phyloP scores from a whole-genome alignment of 2,113 vertebrate species.

The Mus musculus region GRCm39 chr13:39809001-39809500 shows the following conservation, averaged over 20 bases:
- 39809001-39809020: neutral
- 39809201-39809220: neutral
- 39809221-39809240: neutral
- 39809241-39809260: no score
- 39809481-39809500: neutral
- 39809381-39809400: no score
- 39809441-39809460: neutral
- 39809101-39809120: fast-evolving
- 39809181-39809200: neutral
- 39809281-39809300: neutral
- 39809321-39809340: neutral
- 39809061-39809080: neutral
- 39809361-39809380: neutral
- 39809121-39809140: neutral
- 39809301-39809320: neutral
- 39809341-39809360: neutral
- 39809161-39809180: no score
- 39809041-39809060: neutral
- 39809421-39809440: neutral
- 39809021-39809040: neutral
- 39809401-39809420: no score
- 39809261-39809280: neutral
- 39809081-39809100: neutral
- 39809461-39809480: neutral
- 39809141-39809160: neutral